Evolutionary conservation across 2,113 vertebrate genomes (phyloP).

Genomic region (Tyto alba): DNA sequence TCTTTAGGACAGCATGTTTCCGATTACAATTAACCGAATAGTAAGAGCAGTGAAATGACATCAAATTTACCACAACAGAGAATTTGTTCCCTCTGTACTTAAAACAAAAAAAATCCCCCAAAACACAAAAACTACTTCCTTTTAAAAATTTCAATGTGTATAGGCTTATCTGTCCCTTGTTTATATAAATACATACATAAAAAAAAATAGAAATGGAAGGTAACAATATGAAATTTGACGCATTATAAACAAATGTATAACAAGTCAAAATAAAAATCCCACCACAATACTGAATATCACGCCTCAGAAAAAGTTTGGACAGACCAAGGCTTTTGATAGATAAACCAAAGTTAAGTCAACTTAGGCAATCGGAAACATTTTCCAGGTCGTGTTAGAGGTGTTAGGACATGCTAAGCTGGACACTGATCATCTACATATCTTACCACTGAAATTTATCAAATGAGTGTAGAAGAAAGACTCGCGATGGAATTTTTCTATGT

Average conservation of each 20-base stretch:
- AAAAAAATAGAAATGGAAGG: neutral
- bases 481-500: conserved; percentile 92
- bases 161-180: neutral
- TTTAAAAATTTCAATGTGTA: neutral
- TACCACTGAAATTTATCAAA: conserved; percentile 93
- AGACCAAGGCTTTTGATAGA: conserved; percentile 18
- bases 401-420: conserved; percentile 75
- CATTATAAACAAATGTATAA: conserved; percentile 11
- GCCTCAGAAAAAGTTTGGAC: conserved; percentile 12
- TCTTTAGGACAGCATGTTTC: conserved; percentile 66
- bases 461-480: conserved; percentile 93
- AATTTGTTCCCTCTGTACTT: conserved; percentile 24
- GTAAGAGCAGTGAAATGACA: conserved; percentile 48
- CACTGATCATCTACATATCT: conserved; percentile 71
- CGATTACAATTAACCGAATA: conserved; percentile 59
- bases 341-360: conserved; percentile 10
- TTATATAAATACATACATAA: neutral
- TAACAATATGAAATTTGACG: conserved; percentile 23
- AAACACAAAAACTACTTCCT: conserved; percentile 5
- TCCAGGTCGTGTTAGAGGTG: conserved; percentile 65
- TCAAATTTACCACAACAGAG: conserved; percentile 46
- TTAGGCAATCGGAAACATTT: conserved; percentile 69
- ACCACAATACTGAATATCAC: neutral
- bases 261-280: conserved; percentile 34
- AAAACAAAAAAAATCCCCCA: neutral